Evolutionary conservation across 53 echinoderm and acorn worm genomes (phyloP), one percentile per base, ranked within the genome.

Genomic region (Actinopyga echinites): DNA sequence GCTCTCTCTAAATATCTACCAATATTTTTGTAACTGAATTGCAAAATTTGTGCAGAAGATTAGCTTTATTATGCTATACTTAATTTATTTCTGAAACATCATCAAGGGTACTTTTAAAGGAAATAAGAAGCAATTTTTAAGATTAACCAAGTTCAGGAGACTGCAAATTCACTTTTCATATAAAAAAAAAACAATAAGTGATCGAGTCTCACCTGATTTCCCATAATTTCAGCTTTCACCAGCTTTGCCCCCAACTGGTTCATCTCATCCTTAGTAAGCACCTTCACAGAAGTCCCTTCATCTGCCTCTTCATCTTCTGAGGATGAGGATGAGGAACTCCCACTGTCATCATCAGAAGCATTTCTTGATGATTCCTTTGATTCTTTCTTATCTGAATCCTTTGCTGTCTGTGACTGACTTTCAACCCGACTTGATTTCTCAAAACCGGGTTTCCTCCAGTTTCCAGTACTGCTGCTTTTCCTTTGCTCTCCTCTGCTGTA

Each of bases 241-340:
- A 97, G 71, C 74, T 97, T 97, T 0, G 97, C 97, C 56, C 97
- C 97, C 5, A 97, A 83, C 64, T 97, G 83, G 77, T 97, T 97
- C 94, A 94, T 97, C 82, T 97, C 94, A 44, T 74, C 75, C 30
- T 97, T 94, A 13, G 86, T 95, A 30, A 97, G 57, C 33, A 88
- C 69, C 82, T 62, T 94, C 19, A 21, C 15, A 25, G 17, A 31
- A 4, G 26, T 35, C n/a, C 22, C 35, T 22, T 80, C 81, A 0
- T 44, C 77, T 20, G 24, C 55, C 25, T 75, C 77, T 13, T 80
- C 81, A 2, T 59, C 60, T 24, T 34, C 33, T 1, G 80, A 62
- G 21, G 82, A 82, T 64, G 86, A 86, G 31, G 33, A 75, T 62
- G 19, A 60, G 79, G 31, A 74, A 22, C 79, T 93, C n/a, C n/a